Conservation (phyloP, 2,888 invertebrate genomes). For the Palloptera scutellata region DNA sequence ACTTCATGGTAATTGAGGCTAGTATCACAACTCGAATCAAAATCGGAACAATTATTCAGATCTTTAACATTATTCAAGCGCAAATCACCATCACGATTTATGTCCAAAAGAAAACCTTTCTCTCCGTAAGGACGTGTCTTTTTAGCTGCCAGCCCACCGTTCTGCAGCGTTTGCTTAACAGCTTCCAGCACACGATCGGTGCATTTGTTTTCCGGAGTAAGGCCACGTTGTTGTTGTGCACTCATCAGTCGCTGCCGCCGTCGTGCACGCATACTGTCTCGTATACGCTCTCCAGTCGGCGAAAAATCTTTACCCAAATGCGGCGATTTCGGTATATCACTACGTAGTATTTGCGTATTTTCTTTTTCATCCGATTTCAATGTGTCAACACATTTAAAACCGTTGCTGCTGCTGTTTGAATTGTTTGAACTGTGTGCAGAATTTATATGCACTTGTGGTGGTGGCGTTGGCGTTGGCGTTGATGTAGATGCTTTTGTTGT, state of each 20-base stretch:
- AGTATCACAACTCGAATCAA: constrained; percentile 64
- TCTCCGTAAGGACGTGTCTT: constrained; percentile 60
- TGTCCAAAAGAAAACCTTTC: constrained; percentile 61
- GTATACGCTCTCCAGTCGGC: constrained; percentile 62
- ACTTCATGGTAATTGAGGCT: constrained; percentile 62
- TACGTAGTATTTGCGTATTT: constrained; percentile 47
- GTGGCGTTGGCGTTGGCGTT: constrained; percentile 22
- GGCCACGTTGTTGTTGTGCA: constrained; percentile 49
- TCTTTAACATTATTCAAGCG: constrained; percentile 62
- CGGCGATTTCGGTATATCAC: constrained; percentile 63
- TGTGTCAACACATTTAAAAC: not conserved
- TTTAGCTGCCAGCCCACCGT: constrained; percentile 35
- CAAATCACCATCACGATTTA: constrained; percentile 58
- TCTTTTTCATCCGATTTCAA: constrained; percentile 43
- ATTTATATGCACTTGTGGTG: constrained; percentile 1
- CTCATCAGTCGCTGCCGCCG: constrained; percentile 56
- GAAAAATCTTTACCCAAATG: constrained; percentile 64
- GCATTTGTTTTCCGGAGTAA: constrained; percentile 44
- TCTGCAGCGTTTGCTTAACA: constrained; percentile 54
- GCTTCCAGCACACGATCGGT: constrained; percentile 57
- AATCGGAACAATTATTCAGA: constrained; percentile 63
- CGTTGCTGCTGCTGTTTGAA: constrained; percentile 1
- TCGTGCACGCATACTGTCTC: constrained; percentile 63
- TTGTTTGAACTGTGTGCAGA: constrained; percentile 7
- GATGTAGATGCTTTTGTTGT: not conserved